Evolutionary conservation across 2,113 vertebrate species (phyloP), one percentile per base, ranked within the genome.

Genomic region (Myotis yumanensis): DNA sequence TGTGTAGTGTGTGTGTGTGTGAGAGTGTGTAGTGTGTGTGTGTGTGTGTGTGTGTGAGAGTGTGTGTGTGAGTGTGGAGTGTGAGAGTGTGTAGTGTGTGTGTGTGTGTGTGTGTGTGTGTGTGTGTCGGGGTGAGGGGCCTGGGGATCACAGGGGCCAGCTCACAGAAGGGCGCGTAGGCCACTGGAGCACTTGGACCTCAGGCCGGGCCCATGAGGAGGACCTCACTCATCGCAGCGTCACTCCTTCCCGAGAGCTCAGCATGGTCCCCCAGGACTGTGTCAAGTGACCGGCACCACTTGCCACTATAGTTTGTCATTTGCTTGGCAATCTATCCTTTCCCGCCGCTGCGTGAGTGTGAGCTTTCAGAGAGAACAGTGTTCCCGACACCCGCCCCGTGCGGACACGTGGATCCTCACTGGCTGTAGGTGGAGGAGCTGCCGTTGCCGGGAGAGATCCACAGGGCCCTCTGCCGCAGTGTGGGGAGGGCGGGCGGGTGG

Each of bases 281-380:
- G 30, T 28, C 52, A 2, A 2, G 54, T 2, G 15, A 1, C 30
- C n/a, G 15, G 0, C 20, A 17, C 69, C 7, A 0, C 6, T 48
- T 17, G 0, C 23, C 22, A 1, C 52, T 7, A 0, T 20, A 11
- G 16, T 11, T 35, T 88, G 57, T 32, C 11, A 12, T 2, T 7
- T 4, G 40, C 20, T 3, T 0, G 14, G 16, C 1, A 2, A 0
- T 46, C 28, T 71, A 1, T 25, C 9, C n/a, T 75, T 59, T 30
- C 15, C 83, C 16, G 18, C 59, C 28, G 23, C 51, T 32, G 3
- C 5, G 0, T 1, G 57, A 23, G 32, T 25, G 15, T 15, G 64
- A 28, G 4, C 48, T 30, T 23, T 32, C 35, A 30, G 75, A 40
- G 22, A 80, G 76, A 23, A 14, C 7, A 3, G 2, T 2, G 25